A percentile compares a stretch with the other conserved stretches of the same genome.
Evolutionary conservation across 2,888 invertebrate genomes (phyloP).

Genomic region (Drosophila pullipes): DNA sequence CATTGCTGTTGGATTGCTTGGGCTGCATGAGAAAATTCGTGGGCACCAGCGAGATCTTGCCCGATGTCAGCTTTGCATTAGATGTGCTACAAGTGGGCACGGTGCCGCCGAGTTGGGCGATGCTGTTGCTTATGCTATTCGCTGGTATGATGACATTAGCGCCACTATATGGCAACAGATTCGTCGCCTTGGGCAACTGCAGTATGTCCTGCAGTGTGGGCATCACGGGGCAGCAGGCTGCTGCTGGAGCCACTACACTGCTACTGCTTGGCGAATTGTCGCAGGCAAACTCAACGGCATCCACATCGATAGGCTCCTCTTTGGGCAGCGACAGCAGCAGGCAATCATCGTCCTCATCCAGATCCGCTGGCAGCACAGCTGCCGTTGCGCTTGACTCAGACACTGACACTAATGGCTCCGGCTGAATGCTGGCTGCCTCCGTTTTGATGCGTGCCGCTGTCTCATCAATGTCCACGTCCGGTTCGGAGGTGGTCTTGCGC

Average conservation of each 20-base stretch:
- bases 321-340: conserved; percentile 77
- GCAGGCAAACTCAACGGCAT: conserved; percentile 70
- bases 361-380: conserved; percentile 30
- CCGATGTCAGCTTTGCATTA: conserved; percentile 45
- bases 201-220: conserved; percentile 77
- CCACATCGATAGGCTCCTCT: conserved; percentile 85
- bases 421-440: conserved; percentile 48
- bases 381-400: conserved; percentile 1
- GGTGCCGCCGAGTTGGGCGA: conserved; percentile 40
- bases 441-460: conserved; percentile 58
- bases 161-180: conserved; percentile 49
- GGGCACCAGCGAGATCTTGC: conserved; percentile 85
- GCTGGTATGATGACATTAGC: conserved; percentile 58
- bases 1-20: conserved; percentile 48
- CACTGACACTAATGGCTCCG: conserved; percentile 15
- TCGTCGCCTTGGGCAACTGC: conserved; percentile 68
- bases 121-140: conserved; percentile 53
- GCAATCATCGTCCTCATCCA: conserved; percentile 64
- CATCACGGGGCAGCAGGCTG: conserved; percentile 31
- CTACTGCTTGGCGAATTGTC: not conserved
- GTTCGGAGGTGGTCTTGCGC: conserved; percentile 55
- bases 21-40: conserved; percentile 85
- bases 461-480: conserved; percentile 57
- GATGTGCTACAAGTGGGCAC: conserved; percentile 47
- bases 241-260: conserved; percentile 13